Evolutionary conservation across 2,797 vertebrate genomes (phyloP).

Genomic region (Perodicticus potto): DNA sequence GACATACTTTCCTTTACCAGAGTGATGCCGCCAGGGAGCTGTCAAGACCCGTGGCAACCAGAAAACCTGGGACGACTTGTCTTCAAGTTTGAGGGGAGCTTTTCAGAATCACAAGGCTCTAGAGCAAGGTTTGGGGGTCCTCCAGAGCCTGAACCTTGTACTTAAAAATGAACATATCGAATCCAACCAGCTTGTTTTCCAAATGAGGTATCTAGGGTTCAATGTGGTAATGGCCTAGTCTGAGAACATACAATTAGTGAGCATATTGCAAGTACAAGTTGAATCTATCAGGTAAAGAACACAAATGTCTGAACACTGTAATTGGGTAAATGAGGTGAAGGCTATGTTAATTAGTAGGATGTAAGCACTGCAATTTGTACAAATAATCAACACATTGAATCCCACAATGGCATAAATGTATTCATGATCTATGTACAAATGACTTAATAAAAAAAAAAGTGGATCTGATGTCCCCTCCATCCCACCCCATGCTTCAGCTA

Average conservation of each 20-base stretch:
- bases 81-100: not conserved
- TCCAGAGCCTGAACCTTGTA: not conserved
- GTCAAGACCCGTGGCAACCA: not conserved
- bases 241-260: not conserved
- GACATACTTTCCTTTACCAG: slow-evolving; percentile 3
- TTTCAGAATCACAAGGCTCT: not conserved
- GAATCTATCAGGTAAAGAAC: too few species aligned
- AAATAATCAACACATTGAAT: too few species aligned
- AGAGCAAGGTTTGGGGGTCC: not conserved
- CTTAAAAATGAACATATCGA: not conserved
- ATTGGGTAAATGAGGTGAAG: too few species aligned
- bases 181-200: not conserved
- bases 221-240: not conserved
- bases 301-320: too few species aligned
- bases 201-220: not conserved
- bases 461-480: not conserved
- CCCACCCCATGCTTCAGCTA: not conserved
- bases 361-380: too few species aligned
- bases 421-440: too few species aligned
- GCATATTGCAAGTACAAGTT: too few species aligned
- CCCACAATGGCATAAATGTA: too few species aligned
- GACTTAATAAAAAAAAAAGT: not conserved
- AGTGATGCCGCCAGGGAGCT: not conserved
- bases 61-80: not conserved
- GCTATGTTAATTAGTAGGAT: too few species aligned